Evolutionary conservation across 2,113 vertebrate genomes (phyloP).

Genomic region (Ginglymostoma cirratum): DNA sequence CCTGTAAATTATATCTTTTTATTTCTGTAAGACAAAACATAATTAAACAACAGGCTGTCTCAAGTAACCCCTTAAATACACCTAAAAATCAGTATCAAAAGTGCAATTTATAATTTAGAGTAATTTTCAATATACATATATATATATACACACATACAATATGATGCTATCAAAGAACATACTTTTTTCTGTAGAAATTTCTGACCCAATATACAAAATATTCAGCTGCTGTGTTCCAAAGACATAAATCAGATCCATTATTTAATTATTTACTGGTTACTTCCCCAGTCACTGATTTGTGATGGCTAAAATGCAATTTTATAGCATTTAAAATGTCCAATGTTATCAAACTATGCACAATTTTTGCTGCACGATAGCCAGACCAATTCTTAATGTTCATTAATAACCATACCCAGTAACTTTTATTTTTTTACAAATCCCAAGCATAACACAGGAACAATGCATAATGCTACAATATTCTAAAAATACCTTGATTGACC

Average conservation of each 20-base stretch:
- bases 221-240: conserved; percentile 51
- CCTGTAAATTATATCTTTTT: conserved; percentile 50
- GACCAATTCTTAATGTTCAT: conserved; percentile 1
- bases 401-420: conserved; percentile 24
- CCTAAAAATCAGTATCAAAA: conserved; percentile 82
- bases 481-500: not conserved
- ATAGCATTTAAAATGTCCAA: conserved; percentile 17
- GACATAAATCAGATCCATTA: conserved; percentile 51
- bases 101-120: conserved; percentile 76
- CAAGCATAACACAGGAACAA: conserved; percentile 28
- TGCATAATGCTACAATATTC: conserved; percentile 30
- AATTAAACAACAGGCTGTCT: conserved; percentile 68
- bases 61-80: conserved; percentile 70
- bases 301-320: conserved; percentile 34
- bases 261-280: conserved; percentile 49
- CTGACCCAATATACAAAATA: conserved; percentile 64
- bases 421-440: conserved; percentile 27
- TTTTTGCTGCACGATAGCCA: conserved; percentile 20
- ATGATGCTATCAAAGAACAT: conserved; percentile 60
- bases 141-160: conserved; percentile 70
- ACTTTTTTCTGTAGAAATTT: conserved; percentile 83
- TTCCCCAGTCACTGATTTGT: conserved; percentile 20
- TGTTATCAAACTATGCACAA: conserved; percentile 20
- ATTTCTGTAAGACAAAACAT: conserved; percentile 78
- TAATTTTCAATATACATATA: conserved; percentile 55